A percentile compares a stretch with the other conserved stretches of the same genome.
These are phyloP conservation scores for Probosciger aterrimus DNA, from an alignment of 2,113 vertebrate genomes.

Conservation along the genomic window DNA sequence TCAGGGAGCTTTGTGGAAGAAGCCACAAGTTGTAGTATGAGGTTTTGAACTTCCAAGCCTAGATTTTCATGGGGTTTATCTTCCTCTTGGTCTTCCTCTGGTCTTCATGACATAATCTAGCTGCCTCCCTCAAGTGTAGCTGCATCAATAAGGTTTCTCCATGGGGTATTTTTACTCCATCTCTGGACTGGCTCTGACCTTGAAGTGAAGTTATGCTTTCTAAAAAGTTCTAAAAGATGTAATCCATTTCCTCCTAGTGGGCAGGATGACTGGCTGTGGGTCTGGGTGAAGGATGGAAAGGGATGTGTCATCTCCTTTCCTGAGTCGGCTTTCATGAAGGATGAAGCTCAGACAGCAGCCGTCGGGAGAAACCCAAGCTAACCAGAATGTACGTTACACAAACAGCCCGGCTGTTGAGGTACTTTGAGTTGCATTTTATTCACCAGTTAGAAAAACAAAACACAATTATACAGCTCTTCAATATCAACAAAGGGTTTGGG, in stretches of 20 bases:
- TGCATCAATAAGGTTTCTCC: not conserved
- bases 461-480: not conserved
- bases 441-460: not conserved
- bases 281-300: not conserved
- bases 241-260: not conserved
- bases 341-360: not conserved
- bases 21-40: not conserved
- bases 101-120: accelerated
- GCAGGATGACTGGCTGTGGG: not conserved
- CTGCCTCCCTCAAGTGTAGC: not conserved
- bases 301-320: not conserved
- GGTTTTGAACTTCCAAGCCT: not conserved
- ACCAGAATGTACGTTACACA: not conserved
- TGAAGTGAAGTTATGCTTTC: not conserved
- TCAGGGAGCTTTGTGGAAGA: not conserved
- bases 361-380: not conserved
- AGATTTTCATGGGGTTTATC: not conserved
- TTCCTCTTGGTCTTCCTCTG: not conserved
- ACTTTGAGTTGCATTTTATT: not conserved
- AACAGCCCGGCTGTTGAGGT: not conserved
- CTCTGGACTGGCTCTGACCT: not conserved
- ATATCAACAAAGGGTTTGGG: not conserved
- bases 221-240: not conserved
- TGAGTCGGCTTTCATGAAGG: not conserved
- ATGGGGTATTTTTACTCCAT: not conserved